Percentiles rank a stretch among this genome's conserved stretches.
phyloP scores from a whole-genome alignment of 2,797 vertebrate species.

The Cossypha dichroa region DNA sequence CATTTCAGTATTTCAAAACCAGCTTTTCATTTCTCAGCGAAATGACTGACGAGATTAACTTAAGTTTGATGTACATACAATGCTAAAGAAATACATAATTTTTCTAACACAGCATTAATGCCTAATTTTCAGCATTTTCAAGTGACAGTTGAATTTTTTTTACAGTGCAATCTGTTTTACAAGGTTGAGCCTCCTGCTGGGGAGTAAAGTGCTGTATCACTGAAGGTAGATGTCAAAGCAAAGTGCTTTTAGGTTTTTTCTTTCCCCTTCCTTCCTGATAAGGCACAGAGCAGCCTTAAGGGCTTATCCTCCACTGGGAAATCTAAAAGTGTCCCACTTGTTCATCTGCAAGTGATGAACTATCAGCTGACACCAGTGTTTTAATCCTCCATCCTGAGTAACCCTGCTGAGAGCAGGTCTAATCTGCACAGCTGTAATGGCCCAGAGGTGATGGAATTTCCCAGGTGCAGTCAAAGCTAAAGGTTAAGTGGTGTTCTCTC shows the following conservation, averaged over 20 bases:
- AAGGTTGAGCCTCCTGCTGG: conserved; percentile 10
- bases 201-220: not conserved
- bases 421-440: not conserved
- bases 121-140: conserved; percentile 14
- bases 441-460: conserved; percentile 15
- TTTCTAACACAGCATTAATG: not conserved
- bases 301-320: conserved; percentile 17
- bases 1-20: not conserved
- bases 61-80: not conserved
- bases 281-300: conserved; percentile 21
- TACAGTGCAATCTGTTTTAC: not conserved
- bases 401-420: conserved; percentile 9
- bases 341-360: conserved; percentile 34
- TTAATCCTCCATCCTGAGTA: not conserved
- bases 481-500: conserved; percentile 39
- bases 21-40: not conserved
- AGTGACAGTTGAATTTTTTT: not conserved
- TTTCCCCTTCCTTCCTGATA: not conserved
- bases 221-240: not conserved
- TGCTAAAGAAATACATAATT: not conserved
- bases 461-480: not conserved
- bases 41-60: not conserved
- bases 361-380: conserved; percentile 19
- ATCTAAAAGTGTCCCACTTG: conserved; percentile 17
- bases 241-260: not conserved